phyloP scores from a whole-genome alignment of 2,888 invertebrate genomes.

The Argyra leucocephala region DNA sequence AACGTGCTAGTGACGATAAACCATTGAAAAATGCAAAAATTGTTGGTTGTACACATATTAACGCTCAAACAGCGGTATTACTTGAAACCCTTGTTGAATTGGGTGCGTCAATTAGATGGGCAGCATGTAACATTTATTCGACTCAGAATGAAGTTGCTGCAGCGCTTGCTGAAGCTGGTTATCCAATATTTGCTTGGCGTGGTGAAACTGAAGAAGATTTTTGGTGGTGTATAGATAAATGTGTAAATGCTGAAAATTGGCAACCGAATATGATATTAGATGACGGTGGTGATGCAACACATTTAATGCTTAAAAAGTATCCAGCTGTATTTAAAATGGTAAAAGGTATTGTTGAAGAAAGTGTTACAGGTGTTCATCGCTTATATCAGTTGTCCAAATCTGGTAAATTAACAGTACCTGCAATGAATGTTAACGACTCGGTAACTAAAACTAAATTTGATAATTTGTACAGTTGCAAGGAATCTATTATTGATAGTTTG shows the following conservation, averaged over 20 bases:
- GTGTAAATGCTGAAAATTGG: slow-evolving; percentile 85
- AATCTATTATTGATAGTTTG: slow-evolving; percentile 70
- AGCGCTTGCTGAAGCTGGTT: slow-evolving; percentile 82
- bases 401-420: slow-evolving; percentile 86
- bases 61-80: slow-evolving; percentile 93
- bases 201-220: slow-evolving; percentile 97
- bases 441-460: slow-evolving; percentile 98
- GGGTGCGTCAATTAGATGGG: slow-evolving; percentile 89
- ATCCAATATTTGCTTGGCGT: slow-evolving; percentile 91
- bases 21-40: slow-evolving; percentile 92
- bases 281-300: slow-evolving; percentile 94
- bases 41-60: slow-evolving; percentile 96
- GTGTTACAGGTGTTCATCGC: slow-evolving; percentile 95
- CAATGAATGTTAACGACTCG: slow-evolving; percentile 97
- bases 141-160: slow-evolving; percentile 99
- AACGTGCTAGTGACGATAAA: slow-evolving; percentile 85
- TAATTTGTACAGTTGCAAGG: slow-evolving; percentile 91
- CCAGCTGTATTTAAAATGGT: slow-evolving; percentile 86
- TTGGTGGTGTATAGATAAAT: slow-evolving; percentile 98
- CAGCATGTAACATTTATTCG: slow-evolving; percentile 96
- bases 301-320: slow-evolving; percentile 91
- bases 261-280: slow-evolving; percentile 97
- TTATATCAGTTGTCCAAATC: slow-evolving; percentile 92
- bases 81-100: slow-evolving; percentile 81
- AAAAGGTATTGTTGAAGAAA: slow-evolving; percentile 94